phyloP scores from a whole-genome alignment of 2,797 vertebrate species.

The Tinamus major region DNA sequence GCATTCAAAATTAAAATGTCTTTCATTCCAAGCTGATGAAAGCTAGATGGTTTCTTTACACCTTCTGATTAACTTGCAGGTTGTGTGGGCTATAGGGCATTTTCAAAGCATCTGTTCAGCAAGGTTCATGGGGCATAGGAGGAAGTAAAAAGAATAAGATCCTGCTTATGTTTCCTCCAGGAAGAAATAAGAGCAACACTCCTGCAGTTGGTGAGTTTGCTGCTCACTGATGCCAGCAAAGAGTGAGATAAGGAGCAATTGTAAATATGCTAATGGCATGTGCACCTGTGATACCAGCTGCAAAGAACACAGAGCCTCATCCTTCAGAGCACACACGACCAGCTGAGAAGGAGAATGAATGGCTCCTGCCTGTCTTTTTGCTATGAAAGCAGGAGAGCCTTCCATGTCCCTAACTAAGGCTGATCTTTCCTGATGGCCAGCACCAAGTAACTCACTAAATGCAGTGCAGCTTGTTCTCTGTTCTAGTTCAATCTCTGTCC shows the following conservation, averaged over 20 bases:
- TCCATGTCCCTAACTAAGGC: rapidly evolving
- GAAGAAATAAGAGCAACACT: neutral
- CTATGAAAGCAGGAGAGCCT: neutral
- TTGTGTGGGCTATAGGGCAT: conserved; percentile 13
- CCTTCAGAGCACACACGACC: neutral
- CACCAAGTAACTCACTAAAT: neutral
- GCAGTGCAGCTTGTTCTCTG: neutral
- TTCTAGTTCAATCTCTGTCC: neutral
- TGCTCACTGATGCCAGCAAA: neutral
- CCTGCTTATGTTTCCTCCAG: neutral
- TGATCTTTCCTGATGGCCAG: neutral
- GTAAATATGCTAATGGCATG: neutral
- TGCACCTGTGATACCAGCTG: neutral
- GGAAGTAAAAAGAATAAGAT: neutral
- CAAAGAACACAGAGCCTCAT: neutral
- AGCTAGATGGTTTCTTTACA: conserved; percentile 22
- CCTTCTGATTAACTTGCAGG: conserved; percentile 31
- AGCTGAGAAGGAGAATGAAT: neutral
- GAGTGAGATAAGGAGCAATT: neutral
- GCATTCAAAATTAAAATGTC: neutral
- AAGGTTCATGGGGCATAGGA: conserved; percentile 15
- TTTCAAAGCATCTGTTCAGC: conserved; percentile 46
- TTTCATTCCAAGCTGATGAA: conserved; percentile 10
- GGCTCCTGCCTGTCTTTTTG: neutral
- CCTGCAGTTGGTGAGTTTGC: neutral